Evolutionary conservation across 37 sponge, comb jelly and placozoan genomes (phyloP).

Genomic region (Mnemiopsis leidyi): DNA sequence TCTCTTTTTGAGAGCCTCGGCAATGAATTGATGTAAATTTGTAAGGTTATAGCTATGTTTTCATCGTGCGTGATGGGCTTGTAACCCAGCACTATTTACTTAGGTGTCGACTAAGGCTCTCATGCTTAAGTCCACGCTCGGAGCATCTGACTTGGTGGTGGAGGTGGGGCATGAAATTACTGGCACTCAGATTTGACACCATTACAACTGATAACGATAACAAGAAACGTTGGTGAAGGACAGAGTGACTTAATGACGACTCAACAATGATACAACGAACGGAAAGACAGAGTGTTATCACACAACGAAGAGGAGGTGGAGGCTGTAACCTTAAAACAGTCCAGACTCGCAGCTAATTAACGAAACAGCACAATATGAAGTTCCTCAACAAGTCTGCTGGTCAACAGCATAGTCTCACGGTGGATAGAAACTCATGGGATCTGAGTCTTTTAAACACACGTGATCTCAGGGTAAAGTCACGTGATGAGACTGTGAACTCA

Average conservation of each 20-base stretch:
- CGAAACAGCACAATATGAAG: neutral
- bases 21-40: neutral
- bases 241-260: neutral
- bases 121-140: too few relatives aligned
- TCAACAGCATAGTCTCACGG: neutral
- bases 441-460: neutral
- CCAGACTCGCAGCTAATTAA: neutral
- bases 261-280: neutral
- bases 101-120: too few relatives aligned
- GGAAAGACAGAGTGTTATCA: neutral
- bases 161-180: neutral
- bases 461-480: neutral
- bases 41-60: too few relatives aligned
- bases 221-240: neutral
- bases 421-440: neutral
- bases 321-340: neutral
- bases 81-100: too few relatives aligned
- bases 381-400: neutral
- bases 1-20: neutral
- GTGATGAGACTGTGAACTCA: neutral
- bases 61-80: too few relatives aligned
- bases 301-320: neutral
- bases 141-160: too few relatives aligned
- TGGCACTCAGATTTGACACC: neutral
- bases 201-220: neutral